Evolutionary conservation across 2,797 vertebrate genomes (phyloP).

Genomic region (Gouania willdenowi): DNA sequence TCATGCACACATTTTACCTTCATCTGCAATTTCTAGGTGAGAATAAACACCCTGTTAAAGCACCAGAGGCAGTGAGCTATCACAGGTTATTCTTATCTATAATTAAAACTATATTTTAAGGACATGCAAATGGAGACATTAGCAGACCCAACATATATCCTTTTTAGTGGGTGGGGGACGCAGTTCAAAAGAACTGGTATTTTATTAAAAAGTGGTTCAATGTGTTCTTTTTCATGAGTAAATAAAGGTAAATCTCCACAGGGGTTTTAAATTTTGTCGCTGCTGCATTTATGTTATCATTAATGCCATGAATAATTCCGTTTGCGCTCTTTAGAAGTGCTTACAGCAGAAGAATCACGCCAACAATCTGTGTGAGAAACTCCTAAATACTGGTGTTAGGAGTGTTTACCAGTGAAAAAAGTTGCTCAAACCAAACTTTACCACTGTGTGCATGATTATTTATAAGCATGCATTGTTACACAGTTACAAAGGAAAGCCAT

Average conservation of each 20-base stretch:
- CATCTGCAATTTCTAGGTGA: constrained; percentile 33
- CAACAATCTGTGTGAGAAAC: constrained; percentile 63
- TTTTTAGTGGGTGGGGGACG: constrained; percentile 43
- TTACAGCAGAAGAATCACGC: constrained; percentile 66
- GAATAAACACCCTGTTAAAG: constrained; percentile 37
- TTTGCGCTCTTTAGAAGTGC: constrained; percentile 66
- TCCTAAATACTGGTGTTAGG: constrained; percentile 59
- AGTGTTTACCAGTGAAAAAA: constrained; percentile 43
- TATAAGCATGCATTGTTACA: constrained; percentile 40
- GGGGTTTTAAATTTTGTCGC: constrained; percentile 68
- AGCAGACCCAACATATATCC: constrained; percentile 63
- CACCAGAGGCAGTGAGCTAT: constrained; percentile 41
- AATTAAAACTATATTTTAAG: constrained; percentile 74
- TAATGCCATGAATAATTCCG: constrained; percentile 74
- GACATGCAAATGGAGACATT: constrained; percentile 69
- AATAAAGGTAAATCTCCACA: constrained; percentile 70
- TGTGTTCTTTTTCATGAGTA: constrained; percentile 63
- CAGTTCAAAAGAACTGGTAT: constrained; percentile 62
- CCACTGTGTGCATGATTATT: constrained; percentile 40
- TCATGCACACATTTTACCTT: constrained; percentile 42
- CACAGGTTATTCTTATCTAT: constrained; percentile 68
- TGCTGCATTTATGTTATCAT: constrained; percentile 68
- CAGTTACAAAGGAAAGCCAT: constrained; percentile 20
- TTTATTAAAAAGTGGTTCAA: constrained; percentile 47
- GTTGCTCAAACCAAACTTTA: constrained; percentile 8